phyloP scores from a whole-genome alignment of 2,888 invertebrate species.

The Nezara viridula region DNA sequence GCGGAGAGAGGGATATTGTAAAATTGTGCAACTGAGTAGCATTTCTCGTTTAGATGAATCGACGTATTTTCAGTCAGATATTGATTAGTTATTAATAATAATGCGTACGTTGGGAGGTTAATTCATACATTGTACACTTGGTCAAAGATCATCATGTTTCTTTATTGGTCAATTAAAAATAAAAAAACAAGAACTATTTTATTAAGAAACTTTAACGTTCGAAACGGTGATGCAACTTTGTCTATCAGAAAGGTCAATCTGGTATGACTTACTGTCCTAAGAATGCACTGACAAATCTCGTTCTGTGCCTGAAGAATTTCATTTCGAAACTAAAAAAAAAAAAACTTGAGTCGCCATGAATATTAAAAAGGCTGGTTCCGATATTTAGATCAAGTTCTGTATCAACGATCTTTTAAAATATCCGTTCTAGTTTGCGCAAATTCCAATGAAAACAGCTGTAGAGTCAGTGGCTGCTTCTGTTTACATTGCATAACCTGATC shows the following conservation, averaged over 20 bases:
- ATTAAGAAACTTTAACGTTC: neutral
- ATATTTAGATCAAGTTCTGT: neutral
- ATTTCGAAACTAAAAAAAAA: neutral
- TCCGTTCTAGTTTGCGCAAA: neutral
- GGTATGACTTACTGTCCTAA: neutral
- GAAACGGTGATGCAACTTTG: neutral
- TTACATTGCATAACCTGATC: conserved; percentile 11
- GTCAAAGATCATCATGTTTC: too few species aligned
- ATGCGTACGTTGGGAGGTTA: too few species aligned
- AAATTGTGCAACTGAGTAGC: too few species aligned
- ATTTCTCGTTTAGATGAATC: neutral
- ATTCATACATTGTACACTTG: too few species aligned
- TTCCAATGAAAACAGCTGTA: neutral
- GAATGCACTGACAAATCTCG: neutral
- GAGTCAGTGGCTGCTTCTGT: neutral
- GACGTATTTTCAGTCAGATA: neutral
- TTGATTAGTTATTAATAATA: too few species aligned
- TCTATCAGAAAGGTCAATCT: neutral
- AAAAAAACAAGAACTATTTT: neutral
- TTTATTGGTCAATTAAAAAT: neutral
- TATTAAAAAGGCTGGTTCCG: neutral
- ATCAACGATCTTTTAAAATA: neutral
- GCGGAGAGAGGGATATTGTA: too few species aligned
- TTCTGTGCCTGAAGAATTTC: neutral
- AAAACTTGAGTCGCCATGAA: neutral